Percentiles rank a stretch among this genome's conserved stretches.
Evolutionary conservation across 2,888 invertebrate species (phyloP).

Genomic region (Ormyrus rosae): DNA sequence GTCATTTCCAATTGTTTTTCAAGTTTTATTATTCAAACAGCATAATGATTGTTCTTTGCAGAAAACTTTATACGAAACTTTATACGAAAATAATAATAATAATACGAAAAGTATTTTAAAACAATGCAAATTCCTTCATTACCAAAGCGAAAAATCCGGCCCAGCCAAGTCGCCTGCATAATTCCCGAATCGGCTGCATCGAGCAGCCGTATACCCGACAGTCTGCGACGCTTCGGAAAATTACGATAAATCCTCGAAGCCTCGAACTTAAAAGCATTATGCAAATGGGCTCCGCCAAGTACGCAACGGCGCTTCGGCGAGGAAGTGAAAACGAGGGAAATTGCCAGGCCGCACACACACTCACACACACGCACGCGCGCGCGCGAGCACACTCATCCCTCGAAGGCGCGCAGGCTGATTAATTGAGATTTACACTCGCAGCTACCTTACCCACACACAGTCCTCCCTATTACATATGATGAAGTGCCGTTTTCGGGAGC

Average conservation of each 20-base stretch:
- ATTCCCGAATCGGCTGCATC: not conserved
- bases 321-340: constrained; percentile 48
- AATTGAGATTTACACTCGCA: constrained; percentile 56
- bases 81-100: too few relatives aligned
- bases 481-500: constrained; percentile 54
- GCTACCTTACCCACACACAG: not conserved
- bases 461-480: constrained; percentile 62
- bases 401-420: constrained; percentile 34
- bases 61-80: too few relatives aligned
- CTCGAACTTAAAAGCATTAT: constrained; percentile 53
- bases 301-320: constrained; percentile 1
- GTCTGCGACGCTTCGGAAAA: constrained; percentile 19
- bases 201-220: not conserved
- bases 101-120: not conserved
- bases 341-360: constrained; percentile 16
- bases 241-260: constrained; percentile 35
- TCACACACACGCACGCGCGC: not conserved
- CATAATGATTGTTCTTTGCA: too few relatives aligned
- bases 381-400: not conserved
- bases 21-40: too few relatives aligned
- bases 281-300: constrained; percentile 45
- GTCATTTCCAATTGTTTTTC: too few relatives aligned
- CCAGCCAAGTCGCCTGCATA: not conserved
- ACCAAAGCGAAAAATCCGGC: too few relatives aligned
- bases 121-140: not conserved